Conservation (phyloP, 2,888 invertebrate species). For the Lysandra bellargus region DNA sequence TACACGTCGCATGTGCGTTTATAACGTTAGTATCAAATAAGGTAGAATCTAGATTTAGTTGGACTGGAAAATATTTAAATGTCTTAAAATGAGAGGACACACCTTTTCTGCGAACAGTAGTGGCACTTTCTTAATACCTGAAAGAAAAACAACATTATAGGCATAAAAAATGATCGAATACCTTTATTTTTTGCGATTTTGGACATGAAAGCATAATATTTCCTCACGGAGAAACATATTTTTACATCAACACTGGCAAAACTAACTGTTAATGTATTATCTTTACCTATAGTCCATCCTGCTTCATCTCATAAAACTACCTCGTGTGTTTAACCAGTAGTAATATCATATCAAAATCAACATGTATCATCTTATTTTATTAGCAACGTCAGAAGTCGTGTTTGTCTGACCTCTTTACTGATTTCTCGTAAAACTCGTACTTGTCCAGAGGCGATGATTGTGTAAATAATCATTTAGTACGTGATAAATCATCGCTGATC, state of each 20-base stretch:
- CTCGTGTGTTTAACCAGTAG: too few species aligned
- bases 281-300: neutral
- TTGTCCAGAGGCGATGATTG: conserved; percentile 12
- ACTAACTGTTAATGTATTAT: neutral
- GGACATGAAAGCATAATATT: too few species aligned
- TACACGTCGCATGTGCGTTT: conserved; percentile 29
- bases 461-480: conserved; percentile 24
- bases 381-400: neutral
- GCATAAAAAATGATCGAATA: too few species aligned
- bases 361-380: conserved; percentile 9
- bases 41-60: neutral
- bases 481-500: conserved; percentile 32
- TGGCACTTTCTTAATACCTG: too few species aligned
- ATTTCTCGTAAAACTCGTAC: conserved; percentile 8
- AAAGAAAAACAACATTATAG: too few species aligned
- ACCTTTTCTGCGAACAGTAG: too few species aligned
- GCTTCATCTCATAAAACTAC: neutral
- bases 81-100: neutral
- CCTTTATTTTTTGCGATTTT: too few species aligned
- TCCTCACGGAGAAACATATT: too few species aligned
- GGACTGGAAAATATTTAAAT: neutral
- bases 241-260: too few species aligned
- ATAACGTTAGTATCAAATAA: neutral
- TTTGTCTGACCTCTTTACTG: conserved; percentile 18
- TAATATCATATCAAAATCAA: neutral